Evolutionary conservation across 2,888 invertebrate genomes (phyloP).

Genomic region (Protodeltote pygarga): DNA sequence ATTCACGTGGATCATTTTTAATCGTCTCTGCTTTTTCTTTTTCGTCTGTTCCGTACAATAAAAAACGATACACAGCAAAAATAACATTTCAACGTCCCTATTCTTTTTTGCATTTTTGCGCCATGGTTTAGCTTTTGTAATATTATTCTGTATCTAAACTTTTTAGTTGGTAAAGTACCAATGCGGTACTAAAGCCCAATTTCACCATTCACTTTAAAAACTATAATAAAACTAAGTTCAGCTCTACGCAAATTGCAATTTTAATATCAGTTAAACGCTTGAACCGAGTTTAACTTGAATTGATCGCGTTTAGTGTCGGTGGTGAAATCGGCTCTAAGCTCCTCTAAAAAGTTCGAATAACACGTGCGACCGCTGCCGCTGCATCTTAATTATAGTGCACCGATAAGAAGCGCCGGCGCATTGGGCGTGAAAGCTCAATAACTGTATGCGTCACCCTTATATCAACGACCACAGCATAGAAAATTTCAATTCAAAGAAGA

Average conservation of each 20-base stretch:
- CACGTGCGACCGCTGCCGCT: conserved; percentile 52
- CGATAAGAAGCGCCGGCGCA: conserved; percentile 74
- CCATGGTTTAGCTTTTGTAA: conserved; percentile 35
- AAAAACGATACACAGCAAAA: conserved; percentile 36
- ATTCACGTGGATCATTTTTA: conserved; percentile 85
- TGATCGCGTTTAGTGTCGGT: no score
- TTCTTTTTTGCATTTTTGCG: conserved; percentile 37
- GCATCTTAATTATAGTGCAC: conserved; percentile 73
- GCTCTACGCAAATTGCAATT: no score
- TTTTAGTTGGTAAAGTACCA: background rate
- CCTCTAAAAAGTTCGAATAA: conserved; percentile 52
- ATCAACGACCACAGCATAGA: conserved; percentile 63
- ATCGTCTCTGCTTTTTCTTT: conserved; percentile 76
- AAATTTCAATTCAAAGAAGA: conserved; percentile 23
- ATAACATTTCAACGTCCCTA: conserved; percentile 45
- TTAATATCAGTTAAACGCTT: no score
- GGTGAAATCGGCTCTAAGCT: no score
- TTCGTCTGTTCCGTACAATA: conserved; percentile 53
- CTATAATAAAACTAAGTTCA: no score
- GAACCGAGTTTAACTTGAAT: no score
- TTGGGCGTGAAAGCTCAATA: conserved; percentile 76
- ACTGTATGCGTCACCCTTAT: conserved; percentile 60
- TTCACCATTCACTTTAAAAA: no score
- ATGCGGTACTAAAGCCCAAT: background rate
- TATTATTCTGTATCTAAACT: conserved; percentile 12